These are phyloP conservation scores for Lamprotornis superbus DNA, from an alignment of 2,113 vertebrate species.

Conservation along the genomic window DNA sequence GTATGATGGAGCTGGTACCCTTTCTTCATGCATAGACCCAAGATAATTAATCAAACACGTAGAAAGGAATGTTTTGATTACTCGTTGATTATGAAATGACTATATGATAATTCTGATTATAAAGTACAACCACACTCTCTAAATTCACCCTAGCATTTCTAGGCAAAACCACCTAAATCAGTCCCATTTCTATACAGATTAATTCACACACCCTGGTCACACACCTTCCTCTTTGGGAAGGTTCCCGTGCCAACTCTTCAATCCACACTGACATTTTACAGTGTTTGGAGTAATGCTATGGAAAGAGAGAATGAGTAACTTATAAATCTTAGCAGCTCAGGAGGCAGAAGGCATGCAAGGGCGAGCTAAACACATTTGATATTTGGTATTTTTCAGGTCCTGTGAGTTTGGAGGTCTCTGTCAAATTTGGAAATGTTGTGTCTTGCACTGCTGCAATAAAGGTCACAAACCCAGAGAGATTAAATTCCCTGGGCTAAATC, in stretches of 20 bases:
- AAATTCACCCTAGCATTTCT: neutral
- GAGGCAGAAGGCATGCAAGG: neutral
- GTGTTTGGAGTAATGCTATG: neutral
- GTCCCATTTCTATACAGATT: neutral
- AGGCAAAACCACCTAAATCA: neutral
- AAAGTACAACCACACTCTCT: neutral
- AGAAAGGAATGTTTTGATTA: neutral
- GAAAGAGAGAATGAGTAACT: neutral
- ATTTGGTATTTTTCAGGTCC: neutral
- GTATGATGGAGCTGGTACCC: neutral
- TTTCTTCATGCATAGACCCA: neutral
- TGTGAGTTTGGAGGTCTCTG: neutral
- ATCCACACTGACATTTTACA: rapidly evolving
- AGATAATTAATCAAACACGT: neutral
- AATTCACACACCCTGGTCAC: neutral
- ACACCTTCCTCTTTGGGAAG: neutral
- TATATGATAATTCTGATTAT: neutral
- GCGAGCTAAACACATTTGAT: neutral
- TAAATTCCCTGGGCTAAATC: neutral
- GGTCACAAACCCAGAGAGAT: neutral
- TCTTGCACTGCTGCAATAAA: neutral
- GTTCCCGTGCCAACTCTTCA: neutral
- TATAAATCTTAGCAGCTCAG: neutral
- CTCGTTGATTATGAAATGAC: neutral
- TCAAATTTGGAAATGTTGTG: neutral